Conservation (phyloP, 1,140 invertebrate species). For the Dendroctonus valens region DNA sequence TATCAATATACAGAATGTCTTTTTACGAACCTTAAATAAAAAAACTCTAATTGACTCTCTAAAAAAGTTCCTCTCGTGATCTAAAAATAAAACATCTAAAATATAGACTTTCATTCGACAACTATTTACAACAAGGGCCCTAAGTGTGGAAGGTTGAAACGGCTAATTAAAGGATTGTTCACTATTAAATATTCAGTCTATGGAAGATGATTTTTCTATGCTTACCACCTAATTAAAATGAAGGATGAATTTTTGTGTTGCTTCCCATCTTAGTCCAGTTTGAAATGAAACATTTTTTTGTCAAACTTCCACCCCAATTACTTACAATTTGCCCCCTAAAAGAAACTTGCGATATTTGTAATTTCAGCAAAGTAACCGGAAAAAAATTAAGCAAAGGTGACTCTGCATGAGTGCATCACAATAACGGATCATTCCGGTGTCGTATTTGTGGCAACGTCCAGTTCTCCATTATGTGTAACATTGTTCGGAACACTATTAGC, state of each 20-base stretch:
- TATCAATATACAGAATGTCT: conserved; percentile 26
- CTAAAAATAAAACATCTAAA: conserved; percentile 12
- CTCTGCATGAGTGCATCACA: conserved; percentile 31
- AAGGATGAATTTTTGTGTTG: no score
- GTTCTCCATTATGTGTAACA: conserved; percentile 13
- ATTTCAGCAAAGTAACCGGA: no score
- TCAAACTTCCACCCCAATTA: no score
- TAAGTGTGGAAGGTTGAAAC: no score
- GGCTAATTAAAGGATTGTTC: no score
- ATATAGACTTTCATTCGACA: neutral
- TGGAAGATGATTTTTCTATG: no score
- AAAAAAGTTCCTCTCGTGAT: neutral
- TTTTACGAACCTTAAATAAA: conserved; percentile 7
- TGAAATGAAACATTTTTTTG: no score
- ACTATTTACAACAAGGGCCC: conserved; percentile 14
- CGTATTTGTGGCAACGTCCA: conserved; percentile 39
- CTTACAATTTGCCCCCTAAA: no score
- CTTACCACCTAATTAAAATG: no score
- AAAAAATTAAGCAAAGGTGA: conserved; percentile 7
- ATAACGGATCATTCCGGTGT: conserved; percentile 46
- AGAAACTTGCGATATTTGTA: no score
- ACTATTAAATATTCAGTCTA: no score
- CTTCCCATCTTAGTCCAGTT: no score
- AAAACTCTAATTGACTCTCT: conserved; percentile 17
- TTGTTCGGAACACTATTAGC: conserved; percentile 21